Evolutionary conservation across 1,140 invertebrate genomes (phyloP).

Genomic region (Drosophila ficusphila): DNA sequence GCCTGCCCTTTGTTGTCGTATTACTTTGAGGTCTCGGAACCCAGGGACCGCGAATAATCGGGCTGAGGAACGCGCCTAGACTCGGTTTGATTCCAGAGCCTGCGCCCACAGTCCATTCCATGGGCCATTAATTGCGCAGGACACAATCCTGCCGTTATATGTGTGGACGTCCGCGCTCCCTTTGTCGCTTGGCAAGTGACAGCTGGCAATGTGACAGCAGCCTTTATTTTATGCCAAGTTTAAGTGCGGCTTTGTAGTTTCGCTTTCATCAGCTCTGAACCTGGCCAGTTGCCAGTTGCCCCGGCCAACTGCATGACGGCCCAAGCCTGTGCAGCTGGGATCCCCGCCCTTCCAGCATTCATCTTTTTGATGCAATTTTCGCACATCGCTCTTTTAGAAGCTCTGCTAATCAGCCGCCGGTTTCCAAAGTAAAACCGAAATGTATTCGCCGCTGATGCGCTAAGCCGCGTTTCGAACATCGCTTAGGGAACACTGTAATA

Average conservation of each 20-base stretch:
- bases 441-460: conserved; percentile 5
- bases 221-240: conserved; percentile 52
- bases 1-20: conserved; percentile 31
- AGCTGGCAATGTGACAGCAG: conserved; percentile 53
- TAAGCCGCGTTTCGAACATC: not conserved
- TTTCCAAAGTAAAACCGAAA: not conserved
- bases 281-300: conserved; percentile 29
- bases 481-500: not conserved
- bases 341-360: conserved; percentile 6
- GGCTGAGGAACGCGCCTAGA: not conserved
- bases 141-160: conserved; percentile 3
- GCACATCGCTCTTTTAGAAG: conserved; percentile 5
- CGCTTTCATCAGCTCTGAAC: conserved; percentile 19
- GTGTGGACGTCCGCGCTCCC: conserved; percentile 6
- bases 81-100: conserved; percentile 9
- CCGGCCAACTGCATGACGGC: not conserved
- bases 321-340: not conserved
- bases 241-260: conserved; percentile 52
- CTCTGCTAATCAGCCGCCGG: not conserved
- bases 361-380: conserved; percentile 34
- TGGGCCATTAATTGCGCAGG: conserved; percentile 59
- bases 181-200: conserved; percentile 28
- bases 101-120: conserved; percentile 9
- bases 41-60: conserved; percentile 31
- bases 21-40: conserved; percentile 34